phyloP scores from a whole-genome alignment of 2,888 invertebrate species.

The Heliconius sara region DNA sequence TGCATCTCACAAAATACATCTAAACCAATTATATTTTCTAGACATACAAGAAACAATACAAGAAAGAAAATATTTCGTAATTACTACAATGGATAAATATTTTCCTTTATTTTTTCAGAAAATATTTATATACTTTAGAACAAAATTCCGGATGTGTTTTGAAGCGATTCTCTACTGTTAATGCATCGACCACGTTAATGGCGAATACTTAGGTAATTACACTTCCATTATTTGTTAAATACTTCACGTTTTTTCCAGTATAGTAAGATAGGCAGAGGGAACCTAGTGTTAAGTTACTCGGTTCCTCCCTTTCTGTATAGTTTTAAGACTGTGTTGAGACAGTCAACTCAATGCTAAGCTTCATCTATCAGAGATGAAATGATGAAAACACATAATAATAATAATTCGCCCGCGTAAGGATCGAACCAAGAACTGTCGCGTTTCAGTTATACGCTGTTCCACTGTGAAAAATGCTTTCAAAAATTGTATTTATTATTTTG shows the following conservation, averaged over 20 bases:
- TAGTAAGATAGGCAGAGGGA: background rate
- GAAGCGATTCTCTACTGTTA: conserved; percentile 34
- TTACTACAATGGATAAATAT: conserved; percentile 2
- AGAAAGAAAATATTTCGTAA: conserved; percentile 32
- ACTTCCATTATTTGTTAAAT: conserved; percentile 50
- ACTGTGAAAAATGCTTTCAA: background rate
- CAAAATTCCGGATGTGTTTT: conserved; percentile 43
- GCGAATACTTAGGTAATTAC: conserved; percentile 61
- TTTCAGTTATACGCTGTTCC: no score
- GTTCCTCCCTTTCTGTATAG: background rate
- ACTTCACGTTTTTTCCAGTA: background rate
- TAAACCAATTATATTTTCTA: conserved; percentile 25
- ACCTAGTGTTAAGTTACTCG: background rate
- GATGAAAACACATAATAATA: no score
- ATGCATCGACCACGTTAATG: conserved; percentile 43
- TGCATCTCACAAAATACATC: no score
- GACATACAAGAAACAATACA: conserved; percentile 40
- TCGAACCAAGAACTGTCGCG: no score
- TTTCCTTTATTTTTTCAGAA: conserved; percentile 6
- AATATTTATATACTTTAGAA: conserved; percentile 34
- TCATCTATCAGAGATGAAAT: background rate
- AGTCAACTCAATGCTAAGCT: background rate
- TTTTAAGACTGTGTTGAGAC: background rate
- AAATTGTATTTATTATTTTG: background rate
- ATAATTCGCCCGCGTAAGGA: no score